Conservation (phyloP, 2,888 invertebrate genomes). For the Polymixis lichenea region DNA sequence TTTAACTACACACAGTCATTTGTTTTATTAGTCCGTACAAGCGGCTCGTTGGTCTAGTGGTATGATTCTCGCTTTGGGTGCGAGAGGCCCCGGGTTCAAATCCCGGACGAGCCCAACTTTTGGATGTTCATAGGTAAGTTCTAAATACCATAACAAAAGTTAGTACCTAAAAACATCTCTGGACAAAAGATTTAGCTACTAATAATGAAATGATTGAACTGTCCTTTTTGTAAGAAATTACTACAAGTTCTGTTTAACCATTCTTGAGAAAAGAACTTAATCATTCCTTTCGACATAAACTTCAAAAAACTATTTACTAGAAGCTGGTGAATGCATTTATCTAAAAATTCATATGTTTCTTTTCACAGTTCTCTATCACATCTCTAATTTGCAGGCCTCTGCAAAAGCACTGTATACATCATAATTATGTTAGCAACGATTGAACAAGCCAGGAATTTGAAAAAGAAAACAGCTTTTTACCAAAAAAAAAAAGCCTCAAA, state of each 20-base stretch:
- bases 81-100: constrained; percentile 55
- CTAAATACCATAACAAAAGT: not conserved
- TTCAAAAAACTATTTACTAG: not conserved
- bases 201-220: too few relatives aligned
- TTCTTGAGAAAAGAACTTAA: too few relatives aligned
- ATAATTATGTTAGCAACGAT: not conserved
- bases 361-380: not conserved
- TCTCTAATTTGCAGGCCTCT: not conserved
- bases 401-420: not conserved
- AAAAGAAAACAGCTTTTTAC: not conserved
- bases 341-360: too few relatives aligned
- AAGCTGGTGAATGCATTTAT: too few relatives aligned
- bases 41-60: constrained; percentile 55
- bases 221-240: not conserved
- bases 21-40: not conserved
- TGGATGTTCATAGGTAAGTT: not conserved
- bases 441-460: not conserved
- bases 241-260: not conserved
- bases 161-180: not conserved
- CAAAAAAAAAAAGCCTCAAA: not conserved
- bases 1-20: not conserved
- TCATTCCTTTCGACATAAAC: not conserved
- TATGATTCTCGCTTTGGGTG: constrained; percentile 58
- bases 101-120: constrained; percentile 54
- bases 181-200: not conserved